These are phyloP conservation scores for Leiothrix lutea DNA, from an alignment of 2,113 vertebrate species.

Conservation along the genomic window DNA sequence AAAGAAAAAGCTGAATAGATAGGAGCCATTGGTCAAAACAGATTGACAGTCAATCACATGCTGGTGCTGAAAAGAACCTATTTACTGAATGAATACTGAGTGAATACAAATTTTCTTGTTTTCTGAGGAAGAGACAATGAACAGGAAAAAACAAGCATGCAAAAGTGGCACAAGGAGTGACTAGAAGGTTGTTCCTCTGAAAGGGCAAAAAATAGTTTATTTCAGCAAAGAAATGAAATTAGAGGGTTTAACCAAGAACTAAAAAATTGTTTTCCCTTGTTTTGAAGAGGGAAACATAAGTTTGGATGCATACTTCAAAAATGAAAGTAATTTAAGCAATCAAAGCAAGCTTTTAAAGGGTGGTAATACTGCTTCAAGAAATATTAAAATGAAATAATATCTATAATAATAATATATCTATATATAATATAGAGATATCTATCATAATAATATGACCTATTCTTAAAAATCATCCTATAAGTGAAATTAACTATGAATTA, in stretches of 20 bases:
- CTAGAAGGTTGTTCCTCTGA: neutral
- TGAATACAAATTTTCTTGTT: neutral
- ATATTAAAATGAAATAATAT: neutral
- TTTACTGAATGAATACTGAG: neutral
- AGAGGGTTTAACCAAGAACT: neutral
- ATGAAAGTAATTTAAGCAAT: neutral
- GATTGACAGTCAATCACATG: neutral
- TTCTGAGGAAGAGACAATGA: neutral
- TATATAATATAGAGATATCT: neutral
- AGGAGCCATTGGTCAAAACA: neutral
- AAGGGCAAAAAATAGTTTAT: neutral
- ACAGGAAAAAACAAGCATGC: neutral
- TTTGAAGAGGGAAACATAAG: neutral
- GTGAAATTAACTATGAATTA: neutral
- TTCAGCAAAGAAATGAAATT: neutral
- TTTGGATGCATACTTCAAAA: neutral
- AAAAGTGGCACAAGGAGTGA: neutral
- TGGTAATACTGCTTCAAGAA: neutral
- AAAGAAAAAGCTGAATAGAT: neutral
- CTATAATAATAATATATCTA: neutral
- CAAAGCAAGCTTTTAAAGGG: neutral
- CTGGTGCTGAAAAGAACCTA: neutral
- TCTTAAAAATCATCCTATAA: neutral
- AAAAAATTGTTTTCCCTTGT: neutral
- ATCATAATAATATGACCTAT: neutral